phyloP scores from a whole-genome alignment of 1,140 invertebrate species.

The Sminthurinus signatus region DNA sequence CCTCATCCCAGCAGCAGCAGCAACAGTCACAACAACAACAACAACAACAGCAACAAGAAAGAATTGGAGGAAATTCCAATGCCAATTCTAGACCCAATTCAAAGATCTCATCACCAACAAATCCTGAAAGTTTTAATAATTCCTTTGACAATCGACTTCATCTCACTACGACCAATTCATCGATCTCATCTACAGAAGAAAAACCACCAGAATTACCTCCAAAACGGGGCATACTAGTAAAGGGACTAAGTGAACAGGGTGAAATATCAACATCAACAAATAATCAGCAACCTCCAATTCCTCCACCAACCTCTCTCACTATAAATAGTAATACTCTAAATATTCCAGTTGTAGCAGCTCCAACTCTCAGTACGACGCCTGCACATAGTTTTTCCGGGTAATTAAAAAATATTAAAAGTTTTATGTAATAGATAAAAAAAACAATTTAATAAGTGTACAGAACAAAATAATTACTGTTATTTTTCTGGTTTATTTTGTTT shows the following conservation, averaged over 20 bases:
- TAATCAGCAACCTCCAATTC: slow-evolving; percentile 34
- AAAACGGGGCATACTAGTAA: slow-evolving; percentile 50
- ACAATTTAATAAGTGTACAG: too few species aligned
- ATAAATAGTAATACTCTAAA: slow-evolving; percentile 1
- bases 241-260: slow-evolving; percentile 36
- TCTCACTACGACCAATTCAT: neutral
- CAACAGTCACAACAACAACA: too few species aligned
- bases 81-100: neutral
- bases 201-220: slow-evolving; percentile 66
- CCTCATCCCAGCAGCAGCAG: neutral
- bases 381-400: slow-evolving; percentile 18
- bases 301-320: slow-evolving; percentile 34
- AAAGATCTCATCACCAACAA: too few species aligned
- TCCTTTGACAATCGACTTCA: neutral
- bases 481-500: slow-evolving; percentile 12
- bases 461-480: too few species aligned
- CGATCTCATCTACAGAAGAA: neutral
- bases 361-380: slow-evolving; percentile 25
- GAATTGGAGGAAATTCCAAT: neutral
- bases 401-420: too few species aligned
- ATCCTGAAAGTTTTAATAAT: too few species aligned
- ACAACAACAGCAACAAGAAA: neutral
- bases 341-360: slow-evolving; percentile 10
- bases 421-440: too few species aligned
- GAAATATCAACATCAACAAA: neutral